Evolutionary conservation across 2,888 invertebrate genomes (phyloP), one percentile per base, ranked within the genome.

Genomic region (Myopa testacea): DNA sequence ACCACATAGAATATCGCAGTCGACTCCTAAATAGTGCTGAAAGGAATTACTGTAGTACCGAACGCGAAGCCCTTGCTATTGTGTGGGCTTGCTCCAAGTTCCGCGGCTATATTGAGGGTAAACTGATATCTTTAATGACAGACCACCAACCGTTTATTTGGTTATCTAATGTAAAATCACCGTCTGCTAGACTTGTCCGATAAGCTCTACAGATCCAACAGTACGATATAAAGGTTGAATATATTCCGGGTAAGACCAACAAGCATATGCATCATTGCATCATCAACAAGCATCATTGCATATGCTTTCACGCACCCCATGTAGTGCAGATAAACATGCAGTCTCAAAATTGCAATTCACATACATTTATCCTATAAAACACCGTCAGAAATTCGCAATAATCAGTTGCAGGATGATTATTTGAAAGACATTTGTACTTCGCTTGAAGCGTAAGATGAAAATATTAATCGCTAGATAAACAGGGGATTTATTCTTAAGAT

Each of bases 91-190:
- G 60, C 26, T n/a, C 1, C 1, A 60, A 60, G n/a, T 1, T 60
- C 16, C 60, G 4, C n/a, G 12, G 60, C 8, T 60, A 60, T 60
- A 10, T 60, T n/a, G 34, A 63, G 12, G 62, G 5, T 63, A 1
- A 14, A 2, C 1, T 2, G 5, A 12, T 63, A 8, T 76, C 65
- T 40, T 5, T 90, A 0, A 78, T 85, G 3, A 90, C 88, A 0
- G 91, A 91, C 78, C 91, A 91, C 75, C 86, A 89, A 78, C 88
- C 90, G 0, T 82, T 91, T n/a, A n/a, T n/a, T n/a, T 91, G 89
- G 88, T 79, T 91, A n/a, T 79, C 88, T 79, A 82, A 83, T 0
- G 60, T 89, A 4, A 88, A 88, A 79, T 84, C 89, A 19, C 87
- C 87, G 0, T 83, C 85, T n/a, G 89, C 89, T 4, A 78, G 90